phyloP scores from a whole-genome alignment of 23 tunicate species.

The Halocynthia roretzi region DNA sequence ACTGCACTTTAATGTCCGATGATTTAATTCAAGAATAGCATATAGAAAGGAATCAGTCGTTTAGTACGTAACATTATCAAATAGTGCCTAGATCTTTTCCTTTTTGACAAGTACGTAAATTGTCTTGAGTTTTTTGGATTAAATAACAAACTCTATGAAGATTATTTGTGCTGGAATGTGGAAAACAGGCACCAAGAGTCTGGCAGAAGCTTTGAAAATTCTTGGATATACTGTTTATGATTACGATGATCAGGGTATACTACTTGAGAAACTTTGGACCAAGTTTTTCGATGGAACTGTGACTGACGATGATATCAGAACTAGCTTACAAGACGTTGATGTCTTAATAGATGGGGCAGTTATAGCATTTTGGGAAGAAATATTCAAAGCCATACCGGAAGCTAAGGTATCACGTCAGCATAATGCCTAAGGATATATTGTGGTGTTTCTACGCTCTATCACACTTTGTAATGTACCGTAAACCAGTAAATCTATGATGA shows the following conservation, averaged over 20 bases:
- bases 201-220: conserved; percentile 36
- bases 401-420: conserved; percentile 42
- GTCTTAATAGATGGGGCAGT: conserved; percentile 79
- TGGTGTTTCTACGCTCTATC: no score
- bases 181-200: conserved; percentile 90
- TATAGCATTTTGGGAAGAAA: conserved; percentile 82
- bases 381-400: conserved; percentile 57
- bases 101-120: no score
- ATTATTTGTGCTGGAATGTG: conserved; percentile 79
- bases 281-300: conserved; percentile 77
- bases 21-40: no score
- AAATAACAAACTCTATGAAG: conserved; percentile 30
- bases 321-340: conserved; percentile 70
- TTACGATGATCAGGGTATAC: conserved; percentile 64
- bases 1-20: no score
- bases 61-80: no score
- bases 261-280: conserved; percentile 30
- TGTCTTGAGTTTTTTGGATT: no score
- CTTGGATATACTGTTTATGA: conserved; percentile 80
- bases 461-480: no score
- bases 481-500: not conserved
- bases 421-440: no score
- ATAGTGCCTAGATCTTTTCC: no score
- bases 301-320: conserved; percentile 57
- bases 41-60: no score